Evolutionary conservation across 2,113 vertebrate genomes (phyloP), one percentile per base, ranked within the genome.

Genomic region (Salvator merianae): DNA sequence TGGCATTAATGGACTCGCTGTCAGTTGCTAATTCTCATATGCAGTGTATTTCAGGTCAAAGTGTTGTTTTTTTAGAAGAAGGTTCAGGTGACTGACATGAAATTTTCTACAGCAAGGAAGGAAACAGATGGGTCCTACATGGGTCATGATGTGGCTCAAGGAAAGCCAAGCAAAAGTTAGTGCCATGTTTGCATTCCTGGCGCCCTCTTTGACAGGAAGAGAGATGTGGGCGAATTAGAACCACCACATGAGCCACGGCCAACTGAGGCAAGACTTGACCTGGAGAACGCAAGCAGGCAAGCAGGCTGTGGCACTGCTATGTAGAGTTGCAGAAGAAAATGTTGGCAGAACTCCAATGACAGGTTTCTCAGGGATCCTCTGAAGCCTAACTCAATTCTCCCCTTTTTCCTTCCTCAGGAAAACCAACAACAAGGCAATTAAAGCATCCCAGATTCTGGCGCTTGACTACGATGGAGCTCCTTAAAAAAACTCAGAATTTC

Each of bases 201-300:
- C 81, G 24, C 47, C 66, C 43, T 69, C n/a, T 69, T 30, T 38
- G 13, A 26, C n/a, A 53, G 65, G 43, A 34, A 69, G 16, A 53
- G n/a, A 26, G 4, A 24, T 1, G 0, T 13, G 24, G 7, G 26
- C 10, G 3, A 84, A 71, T 79, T 66, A 88, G 80, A 90, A 38
- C 69, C n/a, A 88, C 73, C 66, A 90, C 77, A 75, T 83, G 30
- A 78, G 77, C 74, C 28, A 90, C 65, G 86, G 78, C 66, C 28
- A 65, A 77, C 70, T 76, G 87, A 40, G 89, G 74, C 32, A 66
- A 82, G 43, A 80, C 89, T 74, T 86, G 55, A 59, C 14, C 16
- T 59, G 18, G 55, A 5, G 55, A 20, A 59, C 18, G 20, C 14
- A 16, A 20, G 55, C 4, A 75, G 82, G 71, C 30, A 81, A 77